phyloP scores from a whole-genome alignment of 1,140 invertebrate genomes.

The Gonatopus flavifemur region DNA sequence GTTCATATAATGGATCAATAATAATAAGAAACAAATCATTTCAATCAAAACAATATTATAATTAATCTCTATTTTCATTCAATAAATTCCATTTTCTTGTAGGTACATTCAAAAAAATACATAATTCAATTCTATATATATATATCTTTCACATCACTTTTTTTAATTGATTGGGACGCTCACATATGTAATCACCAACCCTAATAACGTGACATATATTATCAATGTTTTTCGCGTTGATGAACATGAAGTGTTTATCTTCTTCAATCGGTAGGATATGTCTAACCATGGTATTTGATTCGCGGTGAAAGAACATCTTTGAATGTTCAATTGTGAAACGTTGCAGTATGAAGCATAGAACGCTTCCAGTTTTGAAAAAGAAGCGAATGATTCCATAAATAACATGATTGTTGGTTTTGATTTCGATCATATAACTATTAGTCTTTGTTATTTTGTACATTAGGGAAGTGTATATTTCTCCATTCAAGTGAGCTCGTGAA shows the following conservation, averaged over 20 bases:
- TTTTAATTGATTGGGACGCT: slow-evolving; percentile 5
- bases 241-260: not conserved
- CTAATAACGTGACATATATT: not conserved
- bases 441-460: slow-evolving; percentile 25
- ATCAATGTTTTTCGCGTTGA: not conserved
- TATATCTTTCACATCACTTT: slow-evolving; percentile 9
- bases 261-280: slow-evolving; percentile 4
- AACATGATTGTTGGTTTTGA: slow-evolving; percentile 2
- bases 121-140: no score
- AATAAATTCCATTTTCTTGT: no score
- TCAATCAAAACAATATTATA: no score
- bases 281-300: not conserved
- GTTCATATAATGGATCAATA: no score
- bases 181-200: not conserved
- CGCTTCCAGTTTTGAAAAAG: slow-evolving; percentile 11
- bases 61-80: no score
- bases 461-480: slow-evolving; percentile 23
- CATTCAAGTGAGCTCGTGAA: slow-evolving; percentile 12
- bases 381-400: slow-evolving; percentile 16
- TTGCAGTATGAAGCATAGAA: slow-evolving; percentile 13
- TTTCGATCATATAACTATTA: slow-evolving; percentile 21
- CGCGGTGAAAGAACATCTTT: slow-evolving; percentile 9
- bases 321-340: slow-evolving; percentile 12
- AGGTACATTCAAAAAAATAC: no score
- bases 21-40: no score